Evolutionary conservation across 2,888 invertebrate genomes (phyloP).

Genomic region (Myathropa florea): DNA sequence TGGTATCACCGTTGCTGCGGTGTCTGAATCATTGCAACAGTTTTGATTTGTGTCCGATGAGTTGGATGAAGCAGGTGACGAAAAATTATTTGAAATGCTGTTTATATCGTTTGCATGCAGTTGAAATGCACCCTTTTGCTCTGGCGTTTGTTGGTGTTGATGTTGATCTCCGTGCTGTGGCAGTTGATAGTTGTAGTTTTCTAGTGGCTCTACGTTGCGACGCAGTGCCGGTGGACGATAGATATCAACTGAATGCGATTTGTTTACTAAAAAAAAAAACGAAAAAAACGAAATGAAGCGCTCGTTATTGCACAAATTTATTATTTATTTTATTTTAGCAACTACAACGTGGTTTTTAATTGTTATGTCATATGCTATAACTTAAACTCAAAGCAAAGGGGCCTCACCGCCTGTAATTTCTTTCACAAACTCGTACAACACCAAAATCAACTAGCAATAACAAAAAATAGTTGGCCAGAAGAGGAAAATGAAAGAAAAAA

Average conservation of each 20-base stretch:
- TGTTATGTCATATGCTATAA: conserved; percentile 57
- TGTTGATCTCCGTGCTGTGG: conserved; percentile 65
- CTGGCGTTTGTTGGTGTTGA: conserved; percentile 71
- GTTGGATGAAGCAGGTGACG: conserved; percentile 21
- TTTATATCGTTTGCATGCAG: conserved; percentile 40
- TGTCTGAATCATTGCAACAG: conserved; percentile 54
- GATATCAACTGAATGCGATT: conserved; percentile 80
- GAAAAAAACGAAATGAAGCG: conserved; percentile 6
- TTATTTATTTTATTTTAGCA: conserved; percentile 5
- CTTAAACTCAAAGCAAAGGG: conserved; percentile 1
- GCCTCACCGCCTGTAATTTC: conserved; percentile 43
- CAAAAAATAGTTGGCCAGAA: conserved; percentile 12
- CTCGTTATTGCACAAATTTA: conserved; percentile 36
- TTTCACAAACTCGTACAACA: conserved; percentile 53
- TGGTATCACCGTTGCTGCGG: conserved; percentile 76
- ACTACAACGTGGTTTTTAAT: conserved; percentile 30
- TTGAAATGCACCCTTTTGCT: conserved; percentile 54
- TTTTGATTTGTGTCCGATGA: conserved; percentile 23
- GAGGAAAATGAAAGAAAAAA: not conserved
- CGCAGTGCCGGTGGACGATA: conserved; percentile 83
- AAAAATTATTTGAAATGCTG: conserved; percentile 56
- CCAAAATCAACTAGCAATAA: conserved; percentile 34
- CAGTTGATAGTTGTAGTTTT: conserved; percentile 70
- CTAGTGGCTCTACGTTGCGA: conserved; percentile 73
- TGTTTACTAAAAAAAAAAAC: conserved; percentile 73